Evolutionary conservation across 2,888 invertebrate species (phyloP), one percentile per base, ranked within the genome.

Genomic region (Plebejus melissa): DNA sequence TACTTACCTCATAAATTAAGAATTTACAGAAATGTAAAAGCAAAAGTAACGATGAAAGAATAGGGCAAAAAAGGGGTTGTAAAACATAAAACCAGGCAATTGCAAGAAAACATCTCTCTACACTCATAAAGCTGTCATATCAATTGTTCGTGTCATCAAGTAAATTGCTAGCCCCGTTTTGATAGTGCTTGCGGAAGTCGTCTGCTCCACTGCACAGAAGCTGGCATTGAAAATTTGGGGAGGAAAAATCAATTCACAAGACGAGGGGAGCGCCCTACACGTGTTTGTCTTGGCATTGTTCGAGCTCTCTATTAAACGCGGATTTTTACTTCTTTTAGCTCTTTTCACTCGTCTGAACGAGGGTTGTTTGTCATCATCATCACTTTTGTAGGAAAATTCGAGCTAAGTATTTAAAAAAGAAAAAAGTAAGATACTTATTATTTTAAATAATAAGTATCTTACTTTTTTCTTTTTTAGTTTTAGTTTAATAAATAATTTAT

Each of bases 201-300:
- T 80, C 80, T 77, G 76, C 78, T 79, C 78, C 80, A 79, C 80
- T 82, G 80, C 79, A 77, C 76, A 77, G 77, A 79, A 78, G 78
- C 79, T 74, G 76, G 77, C 77, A 77, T 79, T 80, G 79, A 79
- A 77, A 77, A 78, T 79, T 77, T 83, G 84, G 85, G 85, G 83
- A 79, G 82, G 78, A 81, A 85, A 86, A 90, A 90, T 90, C 90
- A 90, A 89, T 90, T 89, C 88, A 81, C 80, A 78, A 77, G 79
- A 80, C 74, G 79, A 81, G 84, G 88, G 87, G 87, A 81, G 82
- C 79, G 80, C 85, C 86, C 86, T 80, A 81, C 77, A 76, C 76
- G 79, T 82, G 85, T 82, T 82, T 80, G 38, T 54, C 71, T 71
- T 46, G 50, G 22, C 32, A 50, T 71, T 50, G 71, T 71, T 72